These are phyloP conservation scores for Xanthorhoe spadicearia DNA, from an alignment of 2,888 invertebrate species.

Conservation along the genomic window DNA sequence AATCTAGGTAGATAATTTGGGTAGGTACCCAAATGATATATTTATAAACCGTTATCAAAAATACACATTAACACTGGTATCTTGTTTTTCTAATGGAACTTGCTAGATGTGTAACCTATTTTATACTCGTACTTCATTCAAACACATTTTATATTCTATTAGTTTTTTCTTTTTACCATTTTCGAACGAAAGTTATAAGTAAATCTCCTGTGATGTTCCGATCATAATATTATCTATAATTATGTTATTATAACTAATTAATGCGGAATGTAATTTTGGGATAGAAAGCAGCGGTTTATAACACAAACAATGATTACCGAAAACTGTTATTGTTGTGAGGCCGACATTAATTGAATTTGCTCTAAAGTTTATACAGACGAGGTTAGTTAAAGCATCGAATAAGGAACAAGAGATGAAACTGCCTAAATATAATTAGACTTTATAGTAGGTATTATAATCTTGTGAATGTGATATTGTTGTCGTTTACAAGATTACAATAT, in stretches of 20 bases:
- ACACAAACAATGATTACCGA: slow-evolving; percentile 73
- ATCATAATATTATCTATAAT: slow-evolving; percentile 10
- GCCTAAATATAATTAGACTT: too few species aligned
- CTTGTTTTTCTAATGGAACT: too few species aligned
- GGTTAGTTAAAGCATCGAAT: slow-evolving; percentile 51
- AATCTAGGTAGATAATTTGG: too few species aligned
- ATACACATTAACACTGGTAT: too few species aligned
- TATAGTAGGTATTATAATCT: too few species aligned
- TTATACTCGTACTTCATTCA: too few species aligned
- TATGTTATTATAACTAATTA: slow-evolving; percentile 19
- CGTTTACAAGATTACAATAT: too few species aligned
- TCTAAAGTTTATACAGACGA: slow-evolving; percentile 76
- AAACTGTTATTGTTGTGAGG: slow-evolving; percentile 80
- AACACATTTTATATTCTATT: too few species aligned
- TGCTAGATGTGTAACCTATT: too few species aligned
- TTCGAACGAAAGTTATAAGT: neutral
- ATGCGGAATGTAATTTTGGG: slow-evolving; percentile 32
- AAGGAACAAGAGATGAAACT: slow-evolving; percentile 19
- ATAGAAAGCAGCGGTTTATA: slow-evolving; percentile 57
- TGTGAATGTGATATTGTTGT: too few species aligned
- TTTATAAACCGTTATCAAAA: too few species aligned
- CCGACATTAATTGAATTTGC: slow-evolving; percentile 77
- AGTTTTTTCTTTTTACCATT: neutral
- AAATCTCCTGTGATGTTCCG: neutral
- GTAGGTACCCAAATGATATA: too few species aligned